Conservation (phyloP, 2,113 vertebrate genomes). For the Morone chrysops region DNA sequence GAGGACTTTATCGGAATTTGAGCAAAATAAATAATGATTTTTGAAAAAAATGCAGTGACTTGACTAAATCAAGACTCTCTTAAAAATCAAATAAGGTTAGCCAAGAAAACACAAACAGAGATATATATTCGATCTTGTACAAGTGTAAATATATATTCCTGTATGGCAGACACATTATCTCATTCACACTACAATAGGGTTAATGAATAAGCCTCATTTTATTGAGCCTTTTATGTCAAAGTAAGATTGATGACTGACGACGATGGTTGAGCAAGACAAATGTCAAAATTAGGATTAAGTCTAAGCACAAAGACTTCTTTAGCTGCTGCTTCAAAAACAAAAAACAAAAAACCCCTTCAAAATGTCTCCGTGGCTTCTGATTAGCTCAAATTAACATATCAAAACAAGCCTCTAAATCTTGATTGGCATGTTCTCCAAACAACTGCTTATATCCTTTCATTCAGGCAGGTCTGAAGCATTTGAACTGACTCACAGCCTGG, state of each 20-base stretch:
- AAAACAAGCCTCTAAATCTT: constrained; percentile 58
- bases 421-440: constrained; percentile 69
- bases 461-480: constrained; percentile 64
- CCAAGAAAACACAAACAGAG: neutral
- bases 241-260: neutral
- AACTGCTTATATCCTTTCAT: constrained; percentile 54
- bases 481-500: constrained; percentile 53
- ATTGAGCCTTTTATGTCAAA: neutral
- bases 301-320: constrained; percentile 7
- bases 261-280: neutral
- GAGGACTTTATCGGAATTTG: neutral
- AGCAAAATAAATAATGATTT: neutral
- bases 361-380: constrained; percentile 35
- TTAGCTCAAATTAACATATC: constrained; percentile 59
- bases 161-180: neutral
- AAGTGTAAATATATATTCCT: constrained; percentile 2
- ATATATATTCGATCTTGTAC: neutral
- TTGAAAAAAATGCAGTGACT: neutral
- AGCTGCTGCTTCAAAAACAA: constrained; percentile 5
- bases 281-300: constrained; percentile 17
- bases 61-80: neutral
- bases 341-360: constrained; percentile 16
- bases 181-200: neutral
- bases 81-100: neutral
- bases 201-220: constrained; percentile 20